Conservation (phyloP, 2,797 vertebrate species). For the Picus viridis region DNA sequence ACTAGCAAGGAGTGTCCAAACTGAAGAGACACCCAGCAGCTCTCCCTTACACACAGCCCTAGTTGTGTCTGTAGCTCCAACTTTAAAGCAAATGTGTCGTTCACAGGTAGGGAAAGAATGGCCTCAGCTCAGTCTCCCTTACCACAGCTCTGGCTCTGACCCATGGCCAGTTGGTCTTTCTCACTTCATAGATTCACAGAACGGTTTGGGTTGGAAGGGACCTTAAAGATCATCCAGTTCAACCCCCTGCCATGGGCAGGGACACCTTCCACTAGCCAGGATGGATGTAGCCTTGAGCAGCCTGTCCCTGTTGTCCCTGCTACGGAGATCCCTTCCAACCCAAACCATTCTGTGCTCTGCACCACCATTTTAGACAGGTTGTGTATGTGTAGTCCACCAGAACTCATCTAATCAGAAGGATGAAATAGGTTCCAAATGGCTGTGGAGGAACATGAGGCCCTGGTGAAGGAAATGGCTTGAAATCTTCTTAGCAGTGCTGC, state of each 20-base stretch:
- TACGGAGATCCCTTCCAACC: too few species aligned
- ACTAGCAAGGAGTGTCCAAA: neutral
- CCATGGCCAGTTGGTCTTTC: neutral
- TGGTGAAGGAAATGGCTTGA: neutral
- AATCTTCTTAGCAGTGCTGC: conserved; percentile 15
- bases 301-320: too few species aligned
- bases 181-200: too few species aligned
- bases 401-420: neutral
- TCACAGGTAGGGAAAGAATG: neutral
- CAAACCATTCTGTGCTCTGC: neutral
- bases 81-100: neutral
- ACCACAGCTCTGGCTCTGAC: neutral
- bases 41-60: neutral
- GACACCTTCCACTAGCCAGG: too few species aligned
- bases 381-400: neutral
- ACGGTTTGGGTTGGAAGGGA: too few species aligned
- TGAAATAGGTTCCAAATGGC: neutral
- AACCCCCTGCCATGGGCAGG: too few species aligned
- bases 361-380: neutral
- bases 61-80: neutral
- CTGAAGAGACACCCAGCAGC: neutral
- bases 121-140: neutral
- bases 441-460: neutral
- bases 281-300: too few species aligned
- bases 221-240: too few species aligned